These are phyloP conservation scores for Carcharodon carcharias DNA, from an alignment of 2,797 vertebrate genomes.

Conservation along the genomic window DNA sequence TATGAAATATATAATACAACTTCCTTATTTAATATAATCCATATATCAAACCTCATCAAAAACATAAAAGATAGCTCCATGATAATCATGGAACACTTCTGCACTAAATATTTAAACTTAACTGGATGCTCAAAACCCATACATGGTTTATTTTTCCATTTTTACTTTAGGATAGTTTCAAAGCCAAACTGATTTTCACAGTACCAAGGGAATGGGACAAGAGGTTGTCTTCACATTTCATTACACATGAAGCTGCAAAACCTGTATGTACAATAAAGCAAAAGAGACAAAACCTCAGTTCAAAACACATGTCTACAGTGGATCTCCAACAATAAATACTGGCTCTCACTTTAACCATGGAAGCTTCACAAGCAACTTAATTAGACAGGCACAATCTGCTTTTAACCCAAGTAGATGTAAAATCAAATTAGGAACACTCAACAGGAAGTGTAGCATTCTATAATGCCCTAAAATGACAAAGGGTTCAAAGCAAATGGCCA, in stretches of 20 bases:
- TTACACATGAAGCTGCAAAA: not conserved
- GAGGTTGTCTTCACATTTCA: not conserved
- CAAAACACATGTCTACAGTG: not conserved
- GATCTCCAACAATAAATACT: not conserved
- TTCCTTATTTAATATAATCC: not conserved
- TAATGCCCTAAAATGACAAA: not conserved
- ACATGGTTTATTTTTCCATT: not conserved
- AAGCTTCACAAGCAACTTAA: not conserved
- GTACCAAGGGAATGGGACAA: not conserved
- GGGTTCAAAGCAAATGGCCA: slow-evolving; percentile 3
- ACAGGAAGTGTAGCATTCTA: not conserved
- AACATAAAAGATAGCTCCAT: not conserved
- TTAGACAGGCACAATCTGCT: not conserved
- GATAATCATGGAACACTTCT: not conserved
- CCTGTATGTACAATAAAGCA: not conserved
- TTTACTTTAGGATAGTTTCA: not conserved
- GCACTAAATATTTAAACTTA: not conserved
- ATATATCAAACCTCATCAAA: not conserved
- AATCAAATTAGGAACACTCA: slow-evolving; percentile 8
- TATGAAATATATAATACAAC: not conserved
- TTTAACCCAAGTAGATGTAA: not conserved
- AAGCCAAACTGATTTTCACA: not conserved
- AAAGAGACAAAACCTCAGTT: not conserved
- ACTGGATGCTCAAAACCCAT: not conserved
- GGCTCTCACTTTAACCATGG: not conserved